Evolutionary conservation across 2,113 vertebrate genomes (phyloP), one percentile per base, ranked within the genome.

Genomic region (Takifugu bimaculatus): DNA sequence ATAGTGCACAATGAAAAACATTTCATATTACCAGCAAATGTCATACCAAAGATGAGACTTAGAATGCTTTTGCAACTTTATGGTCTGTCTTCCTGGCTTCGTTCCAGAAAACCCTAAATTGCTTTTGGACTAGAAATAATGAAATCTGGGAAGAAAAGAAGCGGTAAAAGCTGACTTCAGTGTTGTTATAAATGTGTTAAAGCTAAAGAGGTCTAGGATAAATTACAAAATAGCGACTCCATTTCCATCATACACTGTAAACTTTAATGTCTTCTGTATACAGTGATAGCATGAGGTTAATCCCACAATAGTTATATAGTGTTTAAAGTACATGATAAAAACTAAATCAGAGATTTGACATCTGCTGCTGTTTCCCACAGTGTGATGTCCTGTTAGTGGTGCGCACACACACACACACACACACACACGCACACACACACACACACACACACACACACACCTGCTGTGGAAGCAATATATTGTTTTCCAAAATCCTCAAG

Each of bases 401-500:
- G 35, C 11, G 2, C 35, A 39, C 1, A 39, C 7, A 11, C 35
- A 12, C 57, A 50, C 63, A 54, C 54, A 28, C 28, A 2, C 43
- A 50, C 61, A 57, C 20, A 65, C 75, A 12, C 57, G n/a, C n/a
- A 50, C 49, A 57, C 63, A 39, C 15, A 52, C 64, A 48, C 54
- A 52, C 58, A 63, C 54, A 67, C 44, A 56, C 64, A 49, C 13
- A 68, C n/a, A 49, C 25, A 55, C 39, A 54, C 45, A 27, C 44
- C 56, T 52, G 63, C 65, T 77, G 48, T 64, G 84, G 83, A 85
- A 87, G 87, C 78, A 89, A 88, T 87, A 87, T 84, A 81, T 53
- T 73, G 64, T 75, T 78, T 89, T 86, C 84, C 81, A 70, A 43
- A 79, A 76, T 79, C 67, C 68, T 85, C 64, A 54, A 71, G 77